Evolutionary conservation across 2,797 vertebrate species (phyloP).

Genomic region (Prionace glauca): DNA sequence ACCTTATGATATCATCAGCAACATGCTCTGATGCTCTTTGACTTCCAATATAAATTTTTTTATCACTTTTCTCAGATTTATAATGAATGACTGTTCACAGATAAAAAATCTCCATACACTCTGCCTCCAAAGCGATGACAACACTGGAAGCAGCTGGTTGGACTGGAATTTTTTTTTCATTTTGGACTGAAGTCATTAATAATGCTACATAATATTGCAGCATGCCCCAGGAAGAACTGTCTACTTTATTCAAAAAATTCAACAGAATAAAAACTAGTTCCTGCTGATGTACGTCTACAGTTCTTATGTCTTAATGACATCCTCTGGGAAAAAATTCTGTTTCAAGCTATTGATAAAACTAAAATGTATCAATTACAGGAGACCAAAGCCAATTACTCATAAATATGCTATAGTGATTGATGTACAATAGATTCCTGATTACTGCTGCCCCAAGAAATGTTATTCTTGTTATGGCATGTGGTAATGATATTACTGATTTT

Average conservation of each 20-base stretch:
- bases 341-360: not conserved
- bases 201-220: not conserved
- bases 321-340: conserved; percentile 5
- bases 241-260: not conserved
- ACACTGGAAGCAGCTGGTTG: not conserved
- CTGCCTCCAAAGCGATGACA: not conserved
- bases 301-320: not conserved
- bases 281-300: not conserved
- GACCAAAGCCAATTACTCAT: not conserved
- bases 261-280: not conserved
- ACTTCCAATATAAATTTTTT: not conserved
- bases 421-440: not conserved
- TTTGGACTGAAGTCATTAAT: not conserved
- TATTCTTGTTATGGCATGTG: no score
- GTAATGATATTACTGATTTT: no score
- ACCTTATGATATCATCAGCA: not conserved
- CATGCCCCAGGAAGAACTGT: not conserved
- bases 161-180: not conserved
- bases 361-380: not conserved
- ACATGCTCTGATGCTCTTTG: not conserved
- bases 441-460: not conserved
- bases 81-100: not conserved
- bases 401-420: not conserved
- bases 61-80: not conserved
- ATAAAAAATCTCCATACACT: not conserved